Conservation (phyloP, 2,888 invertebrate species). For the Imbricaverruca yamaguchii region DNA sequence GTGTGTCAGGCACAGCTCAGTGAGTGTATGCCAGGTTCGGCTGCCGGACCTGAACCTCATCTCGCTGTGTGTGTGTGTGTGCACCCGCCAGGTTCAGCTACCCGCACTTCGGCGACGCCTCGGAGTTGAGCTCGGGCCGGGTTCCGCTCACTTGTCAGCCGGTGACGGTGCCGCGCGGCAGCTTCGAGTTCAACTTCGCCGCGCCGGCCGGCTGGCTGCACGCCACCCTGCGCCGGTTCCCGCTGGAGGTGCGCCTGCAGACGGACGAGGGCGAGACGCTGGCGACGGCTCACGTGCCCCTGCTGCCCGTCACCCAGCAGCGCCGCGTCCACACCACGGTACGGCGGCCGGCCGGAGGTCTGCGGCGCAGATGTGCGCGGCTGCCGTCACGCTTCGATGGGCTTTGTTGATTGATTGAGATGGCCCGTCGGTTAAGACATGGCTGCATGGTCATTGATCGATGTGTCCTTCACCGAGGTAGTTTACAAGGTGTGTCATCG, state of each 20-base stretch:
- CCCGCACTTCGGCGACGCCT: not conserved
- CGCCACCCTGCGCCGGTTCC: not conserved
- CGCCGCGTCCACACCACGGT: conserved; percentile 7
- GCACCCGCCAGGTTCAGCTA: not conserved
- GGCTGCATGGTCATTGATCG: too few relatives aligned
- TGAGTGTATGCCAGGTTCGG: too few relatives aligned
- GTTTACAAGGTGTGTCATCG: too few relatives aligned
- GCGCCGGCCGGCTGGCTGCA: conserved; percentile 5
- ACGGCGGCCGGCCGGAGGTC: too few relatives aligned
- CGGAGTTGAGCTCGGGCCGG: not conserved
- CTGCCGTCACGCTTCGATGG: too few relatives aligned
- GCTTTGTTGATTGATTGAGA: too few relatives aligned
- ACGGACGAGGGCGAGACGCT: not conserved
- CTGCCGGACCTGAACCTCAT: not conserved
- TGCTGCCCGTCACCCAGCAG: not conserved
- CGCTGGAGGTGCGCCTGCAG: not conserved
- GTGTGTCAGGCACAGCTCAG: too few relatives aligned
- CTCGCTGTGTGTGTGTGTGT: not conserved
- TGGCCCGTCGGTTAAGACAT: too few relatives aligned
- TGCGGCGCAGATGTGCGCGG: too few relatives aligned
- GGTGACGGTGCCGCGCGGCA: conserved; percentile 1
- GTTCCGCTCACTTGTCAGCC: not conserved
- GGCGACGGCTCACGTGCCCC: not conserved
- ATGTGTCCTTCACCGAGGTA: too few relatives aligned
- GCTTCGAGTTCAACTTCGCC: conserved; percentile 14